phyloP scores from a whole-genome alignment of 2,797 vertebrate genomes.

The Centroberyx gerrardi region DNA sequence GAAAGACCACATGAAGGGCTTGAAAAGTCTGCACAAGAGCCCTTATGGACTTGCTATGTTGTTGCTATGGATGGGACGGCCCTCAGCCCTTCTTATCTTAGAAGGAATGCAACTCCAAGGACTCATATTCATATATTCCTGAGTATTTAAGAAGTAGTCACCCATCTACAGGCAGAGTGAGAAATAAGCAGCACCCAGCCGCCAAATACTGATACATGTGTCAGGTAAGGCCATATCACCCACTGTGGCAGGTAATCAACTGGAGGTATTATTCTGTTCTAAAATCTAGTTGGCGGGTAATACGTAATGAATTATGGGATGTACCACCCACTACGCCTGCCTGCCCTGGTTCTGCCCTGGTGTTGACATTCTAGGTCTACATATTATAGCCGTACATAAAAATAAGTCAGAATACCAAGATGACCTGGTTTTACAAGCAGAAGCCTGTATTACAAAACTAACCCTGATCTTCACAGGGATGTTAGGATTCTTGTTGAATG shows the following conservation, averaged over 20 bases:
- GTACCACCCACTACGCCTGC: background rate
- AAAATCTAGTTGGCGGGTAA: background rate
- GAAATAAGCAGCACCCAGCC: background rate
- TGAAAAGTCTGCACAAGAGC: background rate
- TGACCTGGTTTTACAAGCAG: background rate
- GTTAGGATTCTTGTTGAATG: background rate
- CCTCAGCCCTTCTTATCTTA: background rate
- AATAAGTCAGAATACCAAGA: background rate
- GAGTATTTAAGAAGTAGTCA: too few species aligned
- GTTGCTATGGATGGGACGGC: background rate
- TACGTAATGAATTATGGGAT: background rate
- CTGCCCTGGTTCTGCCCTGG: too few species aligned
- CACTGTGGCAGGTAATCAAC: background rate
- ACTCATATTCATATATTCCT: too few species aligned
- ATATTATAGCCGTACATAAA: background rate
- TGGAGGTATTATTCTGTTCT: slow-evolving; percentile 17
- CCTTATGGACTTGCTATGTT: background rate
- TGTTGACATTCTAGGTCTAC: background rate
- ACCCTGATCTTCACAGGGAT: background rate
- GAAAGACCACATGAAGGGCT: background rate
- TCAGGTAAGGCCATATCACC: background rate
- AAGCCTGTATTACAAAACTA: background rate
- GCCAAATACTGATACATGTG: background rate
- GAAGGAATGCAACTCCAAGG: background rate
- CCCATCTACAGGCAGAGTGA: background rate